These are phyloP conservation scores for Varanus komodoensis DNA, from an alignment of 2,113 vertebrate genomes.

Conservation along the genomic window DNA sequence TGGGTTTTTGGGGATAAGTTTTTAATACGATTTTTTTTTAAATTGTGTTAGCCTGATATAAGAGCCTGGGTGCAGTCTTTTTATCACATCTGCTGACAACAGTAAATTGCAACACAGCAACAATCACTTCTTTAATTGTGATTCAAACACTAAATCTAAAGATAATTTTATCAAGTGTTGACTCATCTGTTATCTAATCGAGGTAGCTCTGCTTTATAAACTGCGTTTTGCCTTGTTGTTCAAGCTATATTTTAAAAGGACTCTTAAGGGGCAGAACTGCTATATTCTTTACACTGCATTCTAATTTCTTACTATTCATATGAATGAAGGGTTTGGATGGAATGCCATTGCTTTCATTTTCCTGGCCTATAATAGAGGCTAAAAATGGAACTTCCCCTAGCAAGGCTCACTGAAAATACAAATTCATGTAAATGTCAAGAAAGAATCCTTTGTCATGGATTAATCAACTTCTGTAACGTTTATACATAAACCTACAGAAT, in stretches of 20 bases:
- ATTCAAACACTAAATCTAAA: constrained; percentile 22
- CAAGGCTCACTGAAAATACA: not conserved
- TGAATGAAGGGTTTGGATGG: not conserved
- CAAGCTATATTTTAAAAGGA: not conserved
- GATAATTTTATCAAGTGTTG: constrained; percentile 29
- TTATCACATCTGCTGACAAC: constrained; percentile 29
- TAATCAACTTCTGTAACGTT: not conserved
- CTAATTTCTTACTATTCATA: not conserved
- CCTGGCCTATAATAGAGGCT: not conserved
- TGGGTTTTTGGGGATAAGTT: not conserved
- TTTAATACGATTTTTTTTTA: not conserved
- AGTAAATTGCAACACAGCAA: constrained; percentile 20
- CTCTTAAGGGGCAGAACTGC: not conserved
- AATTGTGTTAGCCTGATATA: not conserved
- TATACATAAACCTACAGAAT: not conserved
- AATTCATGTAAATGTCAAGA: not conserved
- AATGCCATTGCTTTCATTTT: not conserved
- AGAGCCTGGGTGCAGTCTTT: constrained; percentile 6
- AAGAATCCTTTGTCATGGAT: not conserved
- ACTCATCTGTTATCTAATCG: constrained; percentile 11
- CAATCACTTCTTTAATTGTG: constrained; percentile 47
- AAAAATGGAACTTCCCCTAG: not conserved
- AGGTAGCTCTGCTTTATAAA: constrained; percentile 26
- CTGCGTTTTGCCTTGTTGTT: constrained; percentile 4
- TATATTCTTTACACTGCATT: not conserved